These are phyloP conservation scores for Brachionus rubens DNA, from an alignment of 1,140 invertebrate genomes.

Conservation along the genomic window DNA sequence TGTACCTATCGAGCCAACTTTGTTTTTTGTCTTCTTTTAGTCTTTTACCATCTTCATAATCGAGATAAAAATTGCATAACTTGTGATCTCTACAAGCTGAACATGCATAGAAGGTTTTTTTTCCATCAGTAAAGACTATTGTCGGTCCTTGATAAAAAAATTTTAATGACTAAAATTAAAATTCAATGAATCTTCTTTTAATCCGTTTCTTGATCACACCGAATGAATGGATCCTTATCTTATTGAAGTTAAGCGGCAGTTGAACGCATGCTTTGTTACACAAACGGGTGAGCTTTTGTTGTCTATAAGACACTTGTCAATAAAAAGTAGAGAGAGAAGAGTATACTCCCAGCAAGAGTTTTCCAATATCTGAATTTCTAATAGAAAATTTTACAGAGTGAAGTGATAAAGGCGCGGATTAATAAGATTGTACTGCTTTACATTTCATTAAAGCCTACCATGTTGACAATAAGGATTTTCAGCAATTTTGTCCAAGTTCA, in stretches of 20 bases:
- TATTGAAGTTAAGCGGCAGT: too few species aligned
- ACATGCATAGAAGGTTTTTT: constrained; percentile 39
- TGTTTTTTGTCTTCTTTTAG: background rate
- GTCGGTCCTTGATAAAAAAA: constrained; percentile 20
- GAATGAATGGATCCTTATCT: too few species aligned
- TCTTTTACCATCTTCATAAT: constrained; percentile 9
- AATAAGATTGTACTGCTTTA: too few species aligned
- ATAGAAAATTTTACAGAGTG: too few species aligned
- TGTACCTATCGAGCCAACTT: background rate
- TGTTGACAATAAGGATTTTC: constrained; percentile 37
- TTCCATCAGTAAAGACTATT: background rate
- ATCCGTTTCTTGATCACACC: too few species aligned
- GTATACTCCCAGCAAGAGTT: too few species aligned
- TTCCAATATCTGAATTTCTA: too few species aligned
- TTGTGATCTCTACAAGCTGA: constrained; percentile 44
- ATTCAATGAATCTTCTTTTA: background rate
- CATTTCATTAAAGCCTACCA: background rate
- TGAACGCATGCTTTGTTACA: too few species aligned
- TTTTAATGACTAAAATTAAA: background rate
- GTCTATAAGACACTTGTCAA: too few species aligned
- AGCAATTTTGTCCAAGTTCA: background rate
- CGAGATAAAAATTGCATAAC: constrained; percentile 10
- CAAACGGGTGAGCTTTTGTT: too few species aligned
- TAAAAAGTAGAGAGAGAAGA: too few species aligned
- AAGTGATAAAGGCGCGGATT: too few species aligned